A percentile compares a stretch with the other conserved stretches of the same genome.
Conservation (phyloP, 2,113 vertebrate genomes). For the Pholis gunnellus region DNA sequence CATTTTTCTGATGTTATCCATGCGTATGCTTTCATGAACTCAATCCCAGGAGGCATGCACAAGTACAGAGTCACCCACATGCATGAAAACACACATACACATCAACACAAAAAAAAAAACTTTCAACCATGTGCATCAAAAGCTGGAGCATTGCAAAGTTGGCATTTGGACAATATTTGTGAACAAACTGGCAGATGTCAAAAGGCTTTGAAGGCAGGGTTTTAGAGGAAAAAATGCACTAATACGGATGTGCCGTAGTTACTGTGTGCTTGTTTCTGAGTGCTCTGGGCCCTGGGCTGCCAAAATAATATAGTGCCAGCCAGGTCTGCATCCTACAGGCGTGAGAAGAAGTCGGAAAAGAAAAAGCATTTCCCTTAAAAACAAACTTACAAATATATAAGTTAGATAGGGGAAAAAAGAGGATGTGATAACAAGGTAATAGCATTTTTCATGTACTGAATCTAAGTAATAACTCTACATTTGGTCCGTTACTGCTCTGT, state of each 20-base stretch:
- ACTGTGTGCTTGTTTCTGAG: conserved; percentile 74
- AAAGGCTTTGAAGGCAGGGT: conserved; percentile 79
- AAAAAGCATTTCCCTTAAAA: conserved; percentile 38
- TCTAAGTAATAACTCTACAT: conserved; percentile 22
- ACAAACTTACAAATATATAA: background rate
- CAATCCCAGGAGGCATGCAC: conserved; percentile 59
- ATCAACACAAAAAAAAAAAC: conserved; percentile 66
- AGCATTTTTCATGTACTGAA: conserved; percentile 4
- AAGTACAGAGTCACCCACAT: conserved; percentile 10
- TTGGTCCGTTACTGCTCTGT: background rate
- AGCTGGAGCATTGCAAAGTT: conserved; percentile 66
- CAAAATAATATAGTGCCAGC: conserved; percentile 64
- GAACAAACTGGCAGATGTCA: conserved; percentile 82
- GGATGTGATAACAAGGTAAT: background rate
- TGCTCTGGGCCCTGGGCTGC: conserved; percentile 66
- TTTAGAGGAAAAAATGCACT: conserved; percentile 69
- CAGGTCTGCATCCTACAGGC: conserved; percentile 30
- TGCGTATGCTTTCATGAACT: conserved; percentile 70
- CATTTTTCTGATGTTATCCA: conserved; percentile 73
- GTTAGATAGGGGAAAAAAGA: background rate
- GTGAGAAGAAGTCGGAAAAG: conserved; percentile 41
- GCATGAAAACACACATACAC: conserved; percentile 39
- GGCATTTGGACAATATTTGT: conserved; percentile 78
- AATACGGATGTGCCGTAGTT: conserved; percentile 80
- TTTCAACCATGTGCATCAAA: conserved; percentile 61